Evolutionary conservation across 1,140 invertebrate genomes (phyloP).

Genomic region (Bacillus rossius): DNA sequence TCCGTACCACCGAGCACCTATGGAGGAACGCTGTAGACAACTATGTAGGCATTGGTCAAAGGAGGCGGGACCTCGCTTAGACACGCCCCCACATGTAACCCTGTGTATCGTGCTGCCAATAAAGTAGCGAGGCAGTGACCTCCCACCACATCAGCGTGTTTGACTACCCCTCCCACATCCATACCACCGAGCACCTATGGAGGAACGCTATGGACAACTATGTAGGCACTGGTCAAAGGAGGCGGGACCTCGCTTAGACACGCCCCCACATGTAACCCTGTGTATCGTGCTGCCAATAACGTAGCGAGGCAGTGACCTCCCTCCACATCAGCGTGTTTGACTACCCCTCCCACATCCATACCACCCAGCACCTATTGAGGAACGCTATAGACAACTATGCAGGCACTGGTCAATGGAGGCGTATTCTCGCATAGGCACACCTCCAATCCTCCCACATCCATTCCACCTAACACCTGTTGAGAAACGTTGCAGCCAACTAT

Average conservation of each 20-base stretch:
- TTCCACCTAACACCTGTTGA: slow-evolving; percentile 86
- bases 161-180: no score
- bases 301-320: no score
- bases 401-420: slow-evolving; percentile 76
- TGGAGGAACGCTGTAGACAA: slow-evolving; percentile 83
- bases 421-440: slow-evolving; percentile 27
- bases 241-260: slow-evolving; percentile 41
- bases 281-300: no score
- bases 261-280: no score
- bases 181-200: slow-evolving; percentile 86
- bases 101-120: no score
- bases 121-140: no score
- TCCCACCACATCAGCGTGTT: no score
- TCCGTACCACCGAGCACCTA: slow-evolving; percentile 80
- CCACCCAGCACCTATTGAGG: slow-evolving; percentile 86
- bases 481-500: slow-evolving; percentile 76
- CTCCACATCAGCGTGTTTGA: no score
- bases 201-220: slow-evolving; percentile 79
- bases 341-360: no score
- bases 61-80: slow-evolving; percentile 49
- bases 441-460: no score
- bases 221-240: slow-evolving; percentile 78
- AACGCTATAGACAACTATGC: slow-evolving; percentile 79
- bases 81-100: no score
- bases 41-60: slow-evolving; percentile 78